A percentile compares a stretch with the other conserved stretches of the same genome.
phyloP scores from a whole-genome alignment of 2,888 invertebrate genomes.

The Galerucella nymphaeae region DNA sequence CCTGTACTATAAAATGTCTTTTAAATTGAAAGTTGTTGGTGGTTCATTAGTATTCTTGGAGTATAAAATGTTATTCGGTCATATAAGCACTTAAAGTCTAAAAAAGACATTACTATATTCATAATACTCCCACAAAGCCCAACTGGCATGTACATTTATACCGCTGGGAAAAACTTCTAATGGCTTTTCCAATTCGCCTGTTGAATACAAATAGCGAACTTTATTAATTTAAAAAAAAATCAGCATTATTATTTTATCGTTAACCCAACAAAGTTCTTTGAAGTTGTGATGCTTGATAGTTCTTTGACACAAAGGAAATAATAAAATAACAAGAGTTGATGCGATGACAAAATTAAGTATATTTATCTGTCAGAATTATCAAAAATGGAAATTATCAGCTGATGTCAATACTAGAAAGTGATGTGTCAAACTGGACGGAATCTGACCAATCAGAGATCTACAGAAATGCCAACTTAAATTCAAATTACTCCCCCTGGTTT shows the following conservation, averaged over 20 bases:
- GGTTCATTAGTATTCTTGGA: constrained; percentile 1
- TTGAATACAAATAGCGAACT: not conserved
- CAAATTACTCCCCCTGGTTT: too few relatives aligned
- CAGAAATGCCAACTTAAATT: too few relatives aligned
- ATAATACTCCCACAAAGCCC: constrained; percentile 16
- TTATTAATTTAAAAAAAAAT: not conserved
- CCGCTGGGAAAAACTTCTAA: not conserved
- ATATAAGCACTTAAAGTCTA: constrained; percentile 6
- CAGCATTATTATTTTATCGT: not conserved
- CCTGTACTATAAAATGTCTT: not conserved
- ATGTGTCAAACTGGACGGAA: too few relatives aligned
- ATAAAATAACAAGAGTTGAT: too few relatives aligned
- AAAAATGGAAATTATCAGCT: too few relatives aligned
- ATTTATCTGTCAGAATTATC: too few relatives aligned
- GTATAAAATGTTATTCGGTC: constrained; percentile 12
- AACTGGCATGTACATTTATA: constrained; percentile 11
- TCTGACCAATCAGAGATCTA: too few relatives aligned
- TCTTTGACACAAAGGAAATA: too few relatives aligned
- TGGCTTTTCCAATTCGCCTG: not conserved
- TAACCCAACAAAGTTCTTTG: too few relatives aligned
- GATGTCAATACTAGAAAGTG: too few relatives aligned
- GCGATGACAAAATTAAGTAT: too few relatives aligned
- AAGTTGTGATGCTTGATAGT: too few relatives aligned
- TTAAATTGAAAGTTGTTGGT: not conserved
- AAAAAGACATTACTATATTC: constrained; percentile 13